Conservation (phyloP, 2,113 vertebrate species). For the Emberiza fucata region DNA sequence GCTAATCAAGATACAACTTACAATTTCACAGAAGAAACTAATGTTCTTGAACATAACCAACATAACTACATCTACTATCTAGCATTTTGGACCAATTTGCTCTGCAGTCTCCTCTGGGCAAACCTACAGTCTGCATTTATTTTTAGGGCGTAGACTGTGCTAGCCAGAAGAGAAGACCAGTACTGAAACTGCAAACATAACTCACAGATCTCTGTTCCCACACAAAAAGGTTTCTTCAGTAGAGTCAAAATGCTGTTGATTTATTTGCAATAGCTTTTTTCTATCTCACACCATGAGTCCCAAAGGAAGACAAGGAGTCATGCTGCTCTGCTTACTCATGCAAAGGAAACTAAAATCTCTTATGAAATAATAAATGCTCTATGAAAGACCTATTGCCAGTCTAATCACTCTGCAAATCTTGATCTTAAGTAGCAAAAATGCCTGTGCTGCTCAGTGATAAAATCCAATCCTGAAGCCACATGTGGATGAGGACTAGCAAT, state of each 20-base stretch:
- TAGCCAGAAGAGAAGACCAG: neutral
- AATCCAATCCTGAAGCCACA: neutral
- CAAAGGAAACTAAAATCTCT: neutral
- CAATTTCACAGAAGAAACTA: neutral
- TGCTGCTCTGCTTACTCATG: constrained; percentile 8
- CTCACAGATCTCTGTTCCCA: neutral
- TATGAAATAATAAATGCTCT: neutral
- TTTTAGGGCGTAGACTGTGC: neutral
- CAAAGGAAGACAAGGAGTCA: neutral
- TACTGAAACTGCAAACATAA: neutral
- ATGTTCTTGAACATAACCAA: neutral
- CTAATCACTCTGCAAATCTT: neutral
- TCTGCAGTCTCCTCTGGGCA: neutral
- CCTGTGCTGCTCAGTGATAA: neutral
- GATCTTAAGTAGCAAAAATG: neutral
- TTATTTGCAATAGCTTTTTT: neutral
- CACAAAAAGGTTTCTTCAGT: neutral
- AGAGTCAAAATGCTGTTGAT: neutral
- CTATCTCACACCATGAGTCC: neutral
- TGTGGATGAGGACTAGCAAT: neutral
- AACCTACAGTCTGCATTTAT: neutral
- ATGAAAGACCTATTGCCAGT: neutral
- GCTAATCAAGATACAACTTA: neutral
- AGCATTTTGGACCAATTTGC: neutral
- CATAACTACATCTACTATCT: neutral